These are phyloP conservation scores for Phenganax stokvisi DNA, from an alignment of 92 coral and sea anemone species.

Conservation along the genomic window DNA sequence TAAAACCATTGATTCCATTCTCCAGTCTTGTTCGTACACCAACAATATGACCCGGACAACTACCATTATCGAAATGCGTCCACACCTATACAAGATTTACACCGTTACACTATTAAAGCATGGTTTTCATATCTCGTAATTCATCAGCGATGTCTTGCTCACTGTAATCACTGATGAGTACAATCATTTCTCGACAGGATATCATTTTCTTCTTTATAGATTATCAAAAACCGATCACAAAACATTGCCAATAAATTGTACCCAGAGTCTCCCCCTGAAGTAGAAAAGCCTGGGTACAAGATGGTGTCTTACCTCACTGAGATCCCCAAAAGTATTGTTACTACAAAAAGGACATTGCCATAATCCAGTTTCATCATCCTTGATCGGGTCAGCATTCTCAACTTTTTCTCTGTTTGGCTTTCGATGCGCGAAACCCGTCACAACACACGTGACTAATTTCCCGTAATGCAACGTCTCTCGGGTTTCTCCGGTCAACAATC, in stretches of 20 bases:
- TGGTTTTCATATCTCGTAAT: not conserved
- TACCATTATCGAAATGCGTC: slow-evolving; percentile 96
- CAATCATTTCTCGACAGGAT: not conserved
- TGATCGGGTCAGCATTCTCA: slow-evolving; percentile 86
- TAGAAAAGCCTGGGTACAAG: not conserved
- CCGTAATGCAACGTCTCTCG: slow-evolving; percentile 73
- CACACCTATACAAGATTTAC: slow-evolving; percentile 59
- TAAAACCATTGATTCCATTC: slow-evolving; percentile 83
- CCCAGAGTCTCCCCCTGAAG: too few relatives aligned
- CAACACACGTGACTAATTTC: slow-evolving; percentile 75
- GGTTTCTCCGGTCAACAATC: slow-evolving; percentile 85
- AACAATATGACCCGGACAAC: slow-evolving; percentile 92
- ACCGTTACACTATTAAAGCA: not conserved
- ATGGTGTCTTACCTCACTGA: slow-evolving; percentile 61
- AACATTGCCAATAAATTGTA: too few relatives aligned
- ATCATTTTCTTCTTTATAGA: too few relatives aligned
- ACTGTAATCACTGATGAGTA: not conserved
- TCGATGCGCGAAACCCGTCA: slow-evolving; percentile 89
- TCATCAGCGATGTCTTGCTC: not conserved
- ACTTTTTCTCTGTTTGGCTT: slow-evolving; percentile 83
- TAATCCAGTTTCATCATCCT: slow-evolving; percentile 68
- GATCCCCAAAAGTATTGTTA: slow-evolving; percentile 67
- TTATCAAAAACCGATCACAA: too few relatives aligned
- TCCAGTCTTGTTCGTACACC: slow-evolving; percentile 84
- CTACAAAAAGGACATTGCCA: slow-evolving; percentile 96